Evolutionary conservation across 2,797 vertebrate genomes (phyloP), one percentile per base, ranked within the genome.

Genomic region (Sebastes cheni): DNA sequence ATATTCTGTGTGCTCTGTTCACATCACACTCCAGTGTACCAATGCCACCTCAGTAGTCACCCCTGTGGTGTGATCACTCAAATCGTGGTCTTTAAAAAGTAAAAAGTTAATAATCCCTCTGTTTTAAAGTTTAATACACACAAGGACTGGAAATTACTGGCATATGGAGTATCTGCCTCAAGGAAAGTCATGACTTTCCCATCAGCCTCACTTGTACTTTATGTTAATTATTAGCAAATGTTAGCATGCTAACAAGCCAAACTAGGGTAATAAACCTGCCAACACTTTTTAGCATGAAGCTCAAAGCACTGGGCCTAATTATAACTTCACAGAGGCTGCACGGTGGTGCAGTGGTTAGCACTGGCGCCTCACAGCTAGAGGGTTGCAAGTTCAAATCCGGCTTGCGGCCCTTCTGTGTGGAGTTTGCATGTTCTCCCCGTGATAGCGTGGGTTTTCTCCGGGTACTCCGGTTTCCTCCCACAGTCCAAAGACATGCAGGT

Each of bases 11-110:
- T 59, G 30, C 30, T 42, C 3, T n/a, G 4, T 42, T 60, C 20
- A 32, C 42, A 4, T 58, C 27, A 60, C 56, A 72, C 34, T 72
- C n/a, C 27, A 29, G 8, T 62, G 5, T 61, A 46, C 65, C 55
- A 14, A 58, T 30, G 18, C 29, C 68, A 62, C 58, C 46, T 84
- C 59, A 56, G 77, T 67, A 73, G 69, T 58, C 60, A 70, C 4
- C 58, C 42, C n/a, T 73, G 61, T 76, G 72, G 52, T 61, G 75
- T 61, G 12, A 62, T 68, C 3, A 34, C 67, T 79, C 3, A 85
- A 60, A 77, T 58, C 3, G 7, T 72, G 65, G 70, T 39, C 58
- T 75, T 77, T 73, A 50, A 82, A 79, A 70, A 69, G 54, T 29
- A 70, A 65, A 42, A 83, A 81, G 76, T 60, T 76, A 67, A 39